A percentile compares a stretch with the other conserved stretches of the same genome.
Conservation (phyloP, 2,113 vertebrate species). For the Pygoscelis adeliae region DNA sequence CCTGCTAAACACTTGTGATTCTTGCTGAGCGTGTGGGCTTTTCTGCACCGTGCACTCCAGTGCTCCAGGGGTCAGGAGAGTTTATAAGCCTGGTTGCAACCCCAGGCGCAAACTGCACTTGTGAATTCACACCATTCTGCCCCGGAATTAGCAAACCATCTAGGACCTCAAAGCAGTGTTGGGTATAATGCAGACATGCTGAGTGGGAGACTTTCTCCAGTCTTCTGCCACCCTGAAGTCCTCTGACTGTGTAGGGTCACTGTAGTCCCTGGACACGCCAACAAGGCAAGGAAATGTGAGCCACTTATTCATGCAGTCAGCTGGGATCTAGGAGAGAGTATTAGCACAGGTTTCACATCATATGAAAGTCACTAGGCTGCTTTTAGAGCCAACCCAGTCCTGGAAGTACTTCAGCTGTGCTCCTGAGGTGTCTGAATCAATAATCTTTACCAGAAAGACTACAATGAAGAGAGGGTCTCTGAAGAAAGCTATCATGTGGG, state of each 20-base stretch:
- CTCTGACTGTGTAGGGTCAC: not conserved
- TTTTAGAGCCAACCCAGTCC: not conserved
- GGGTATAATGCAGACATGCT: rapidly evolving
- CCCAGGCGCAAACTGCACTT: not conserved
- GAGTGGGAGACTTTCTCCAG: not conserved
- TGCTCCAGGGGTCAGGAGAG: not conserved
- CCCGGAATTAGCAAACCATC: not conserved
- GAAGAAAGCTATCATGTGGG: not conserved
- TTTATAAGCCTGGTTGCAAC: not conserved
- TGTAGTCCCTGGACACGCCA: not conserved
- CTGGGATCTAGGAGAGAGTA: not conserved
- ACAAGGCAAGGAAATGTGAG: not conserved
- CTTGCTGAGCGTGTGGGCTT: not conserved
- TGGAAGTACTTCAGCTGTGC: not conserved
- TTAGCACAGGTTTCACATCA: not conserved
- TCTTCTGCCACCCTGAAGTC: not conserved
- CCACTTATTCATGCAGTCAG: not conserved
- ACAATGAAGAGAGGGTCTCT: not conserved
- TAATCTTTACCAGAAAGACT: not conserved
- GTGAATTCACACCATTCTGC: not conserved
- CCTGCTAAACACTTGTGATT: not conserved
- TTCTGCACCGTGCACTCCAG: not conserved
- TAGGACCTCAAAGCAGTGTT: not conserved
- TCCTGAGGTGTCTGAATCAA: not conserved
- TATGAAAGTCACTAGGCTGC: not conserved